Evolutionary conservation across 2,113 vertebrate species (phyloP).

Genomic region (Ochotona curzoniae): DNA sequence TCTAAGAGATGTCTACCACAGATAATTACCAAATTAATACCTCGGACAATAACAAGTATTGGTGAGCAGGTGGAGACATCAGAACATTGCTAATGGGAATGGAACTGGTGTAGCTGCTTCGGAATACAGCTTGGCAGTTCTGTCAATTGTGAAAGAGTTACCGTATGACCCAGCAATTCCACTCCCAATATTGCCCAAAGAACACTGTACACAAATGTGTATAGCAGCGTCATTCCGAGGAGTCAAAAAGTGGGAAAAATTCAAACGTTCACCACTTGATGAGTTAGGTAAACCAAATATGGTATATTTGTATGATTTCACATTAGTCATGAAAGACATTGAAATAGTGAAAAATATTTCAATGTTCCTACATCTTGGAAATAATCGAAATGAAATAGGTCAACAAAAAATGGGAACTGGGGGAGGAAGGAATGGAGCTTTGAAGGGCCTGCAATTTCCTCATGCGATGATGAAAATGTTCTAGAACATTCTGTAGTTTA

Average conservation of each 20-base stretch:
- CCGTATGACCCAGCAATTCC: background rate
- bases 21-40: slow-evolving; percentile 9
- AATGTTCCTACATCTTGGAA: slow-evolving; percentile 2
- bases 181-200: background rate
- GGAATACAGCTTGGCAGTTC: background rate
- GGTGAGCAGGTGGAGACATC: background rate
- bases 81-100: slow-evolving; percentile 9
- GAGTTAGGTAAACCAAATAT: background rate
- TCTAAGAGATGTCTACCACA: background rate
- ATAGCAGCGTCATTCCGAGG: slow-evolving; percentile 2
- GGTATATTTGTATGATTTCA: background rate
- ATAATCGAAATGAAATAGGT: slow-evolving; percentile 13
- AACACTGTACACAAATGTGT: slow-evolving; percentile 32
- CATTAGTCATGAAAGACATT: slow-evolving; percentile 8
- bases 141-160: background rate
- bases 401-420: background rate
- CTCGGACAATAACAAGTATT: slow-evolving; percentile 2
- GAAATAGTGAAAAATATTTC: background rate
- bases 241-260: background rate
- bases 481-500: slow-evolving; percentile 32
- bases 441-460: background rate
- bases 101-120: slow-evolving; percentile 26
- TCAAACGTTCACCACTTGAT: background rate
- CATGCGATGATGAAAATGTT: background rate
- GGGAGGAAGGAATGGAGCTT: background rate